These are phyloP conservation scores for Lapara coniferarum DNA, from an alignment of 2,888 invertebrate species.

Conservation along the genomic window DNA sequence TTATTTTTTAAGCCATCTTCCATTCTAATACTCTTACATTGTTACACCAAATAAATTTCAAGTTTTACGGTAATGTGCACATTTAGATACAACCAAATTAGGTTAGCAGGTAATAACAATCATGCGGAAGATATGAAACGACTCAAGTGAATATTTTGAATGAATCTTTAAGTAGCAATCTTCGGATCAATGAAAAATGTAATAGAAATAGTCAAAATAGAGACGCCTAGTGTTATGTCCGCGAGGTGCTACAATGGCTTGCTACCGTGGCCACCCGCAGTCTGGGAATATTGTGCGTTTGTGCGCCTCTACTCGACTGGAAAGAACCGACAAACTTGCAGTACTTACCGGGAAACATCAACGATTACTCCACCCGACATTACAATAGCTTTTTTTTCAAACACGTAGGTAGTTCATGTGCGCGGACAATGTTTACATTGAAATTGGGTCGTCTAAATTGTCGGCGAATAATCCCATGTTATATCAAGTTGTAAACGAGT, in stretches of 20 bases:
- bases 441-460: slow-evolving; percentile 70
- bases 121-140: slow-evolving; percentile 21
- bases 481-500: slow-evolving; percentile 19
- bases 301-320: slow-evolving; percentile 65
- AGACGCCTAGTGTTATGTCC: slow-evolving; percentile 62
- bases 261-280: slow-evolving; percentile 70
- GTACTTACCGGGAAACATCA: slow-evolving; percentile 63
- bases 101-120: slow-evolving; percentile 11
- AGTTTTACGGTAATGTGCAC: slow-evolving; percentile 2
- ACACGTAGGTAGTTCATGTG: slow-evolving; percentile 57
- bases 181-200: slow-evolving; percentile 12
- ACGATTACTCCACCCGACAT: slow-evolving; percentile 57
- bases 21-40: slow-evolving; percentile 1
- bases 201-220: slow-evolving; percentile 35
- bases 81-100: slow-evolving; percentile 11
- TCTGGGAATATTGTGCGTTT: slow-evolving; percentile 52
- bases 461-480: slow-evolving; percentile 58
- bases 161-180: slow-evolving; percentile 13
- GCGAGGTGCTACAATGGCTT: slow-evolving; percentile 54
- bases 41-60: not conserved
- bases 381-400: slow-evolving; percentile 48
- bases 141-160: slow-evolving; percentile 11
- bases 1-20: not conserved
- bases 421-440: slow-evolving; percentile 52
- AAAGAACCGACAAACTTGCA: slow-evolving; percentile 48